phyloP scores from a whole-genome alignment of 2,888 invertebrate genomes.

The Xestia xanthographa region DNA sequence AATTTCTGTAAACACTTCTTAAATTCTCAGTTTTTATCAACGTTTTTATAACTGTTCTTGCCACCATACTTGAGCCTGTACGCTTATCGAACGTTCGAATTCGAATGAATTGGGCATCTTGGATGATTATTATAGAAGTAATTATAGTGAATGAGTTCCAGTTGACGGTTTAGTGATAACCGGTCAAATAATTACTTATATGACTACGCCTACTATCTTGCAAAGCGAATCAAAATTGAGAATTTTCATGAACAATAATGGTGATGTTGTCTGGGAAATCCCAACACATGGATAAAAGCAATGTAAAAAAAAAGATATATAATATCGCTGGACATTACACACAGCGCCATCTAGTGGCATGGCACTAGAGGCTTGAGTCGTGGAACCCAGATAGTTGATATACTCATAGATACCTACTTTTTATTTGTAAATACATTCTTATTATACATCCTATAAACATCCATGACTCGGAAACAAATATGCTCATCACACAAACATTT shows the following conservation, averaged over 20 bases:
- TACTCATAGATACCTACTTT: no score
- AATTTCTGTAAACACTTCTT: constrained; percentile 26
- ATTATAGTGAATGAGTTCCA: not conserved
- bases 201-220: not conserved
- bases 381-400: no score
- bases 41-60: not conserved
- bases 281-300: no score
- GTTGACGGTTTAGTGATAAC: not conserved
- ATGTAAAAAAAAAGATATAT: no score
- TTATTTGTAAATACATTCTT: no score
- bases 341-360: no score
- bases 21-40: constrained; percentile 28
- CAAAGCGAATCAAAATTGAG: not conserved
- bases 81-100: not conserved
- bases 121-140: not conserved
- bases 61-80: not conserved
- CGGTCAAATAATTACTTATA: not conserved
- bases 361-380: no score
- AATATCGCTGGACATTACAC: no score
- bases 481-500: no score
- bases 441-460: no score
- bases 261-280: not conserved
- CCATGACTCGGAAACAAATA: no score
- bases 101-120: not conserved
- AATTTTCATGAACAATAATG: not conserved